Conservation (phyloP, 2,888 invertebrate species). For the Drosophila infuscata region DNA sequence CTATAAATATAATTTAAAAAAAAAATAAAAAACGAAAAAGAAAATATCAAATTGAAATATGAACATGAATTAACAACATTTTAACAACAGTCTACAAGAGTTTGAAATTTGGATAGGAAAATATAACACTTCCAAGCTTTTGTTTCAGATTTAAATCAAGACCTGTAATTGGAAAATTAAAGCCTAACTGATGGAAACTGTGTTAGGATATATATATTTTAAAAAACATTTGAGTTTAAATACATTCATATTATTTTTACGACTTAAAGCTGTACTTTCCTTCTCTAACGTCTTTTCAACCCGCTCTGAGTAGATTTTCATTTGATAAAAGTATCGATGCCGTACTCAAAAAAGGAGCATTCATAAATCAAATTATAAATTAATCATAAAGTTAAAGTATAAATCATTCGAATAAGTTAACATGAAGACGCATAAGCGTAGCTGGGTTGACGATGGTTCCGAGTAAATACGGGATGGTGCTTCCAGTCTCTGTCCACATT, state of each 20-base stretch:
- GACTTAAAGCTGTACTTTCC: neutral
- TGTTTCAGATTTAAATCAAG: neutral
- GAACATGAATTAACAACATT: too few species aligned
- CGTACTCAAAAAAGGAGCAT: neutral
- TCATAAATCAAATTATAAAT: neutral
- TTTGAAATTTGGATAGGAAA: neutral
- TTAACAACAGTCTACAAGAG: too few species aligned
- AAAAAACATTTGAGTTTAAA: neutral
- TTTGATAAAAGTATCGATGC: neutral
- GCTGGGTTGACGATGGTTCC: neutral
- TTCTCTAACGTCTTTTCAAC: neutral
- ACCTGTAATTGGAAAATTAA: neutral
- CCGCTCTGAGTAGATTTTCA: neutral
- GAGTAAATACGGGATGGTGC: slow-evolving; percentile 33
- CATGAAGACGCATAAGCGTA: slow-evolving; percentile 33
- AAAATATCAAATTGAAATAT: neutral
- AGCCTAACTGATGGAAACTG: neutral
- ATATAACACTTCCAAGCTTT: neutral
- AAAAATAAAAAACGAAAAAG: too few species aligned
- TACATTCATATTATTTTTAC: neutral
- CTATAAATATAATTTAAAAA: neutral
- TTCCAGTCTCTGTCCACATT: slow-evolving; percentile 6
- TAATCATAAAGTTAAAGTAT: neutral
- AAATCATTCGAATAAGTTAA: neutral
- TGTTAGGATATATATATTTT: too few species aligned